Evolutionary conservation across 2,888 invertebrate species (phyloP).

Genomic region (Leptinotarsa peninsularis): DNA sequence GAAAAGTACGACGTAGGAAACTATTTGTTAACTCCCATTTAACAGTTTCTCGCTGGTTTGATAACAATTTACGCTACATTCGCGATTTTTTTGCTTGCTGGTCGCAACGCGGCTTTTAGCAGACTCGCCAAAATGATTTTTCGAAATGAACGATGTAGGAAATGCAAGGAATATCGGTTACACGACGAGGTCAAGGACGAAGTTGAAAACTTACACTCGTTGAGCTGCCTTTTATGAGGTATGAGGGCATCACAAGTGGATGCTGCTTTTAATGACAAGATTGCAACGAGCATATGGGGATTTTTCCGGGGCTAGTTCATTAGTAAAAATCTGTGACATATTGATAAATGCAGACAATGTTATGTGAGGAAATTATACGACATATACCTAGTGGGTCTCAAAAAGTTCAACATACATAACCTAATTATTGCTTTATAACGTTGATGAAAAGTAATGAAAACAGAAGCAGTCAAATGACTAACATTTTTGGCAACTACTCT

Average conservation of each 20-base stretch:
- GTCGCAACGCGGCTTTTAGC: background rate
- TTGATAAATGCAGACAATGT: too few species aligned
- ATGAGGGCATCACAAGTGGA: background rate
- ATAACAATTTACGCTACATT: conserved; percentile 9
- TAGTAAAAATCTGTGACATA: too few species aligned
- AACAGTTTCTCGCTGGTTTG: background rate
- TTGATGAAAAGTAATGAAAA: too few species aligned
- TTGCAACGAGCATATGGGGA: background rate
- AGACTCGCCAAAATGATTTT: conserved; percentile 15
- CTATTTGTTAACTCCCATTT: conserved; percentile 16
- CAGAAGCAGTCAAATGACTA: too few species aligned
- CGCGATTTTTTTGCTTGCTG: conserved; percentile 9
- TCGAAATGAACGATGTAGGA: conserved; percentile 8
- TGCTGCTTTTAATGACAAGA: background rate
- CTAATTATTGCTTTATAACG: too few species aligned
- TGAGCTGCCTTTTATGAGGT: background rate
- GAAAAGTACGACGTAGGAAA: background rate
- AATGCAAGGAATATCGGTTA: conserved; percentile 13
- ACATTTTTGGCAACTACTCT: too few species aligned
- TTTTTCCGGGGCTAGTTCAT: background rate
- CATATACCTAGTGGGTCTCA: too few species aligned
- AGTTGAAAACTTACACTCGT: background rate
- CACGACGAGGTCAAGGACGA: conserved; percentile 9
- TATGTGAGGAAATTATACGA: too few species aligned
- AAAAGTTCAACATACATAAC: too few species aligned